Evolutionary conservation across 2,797 vertebrate genomes (phyloP).

Genomic region (Lepilemur ruficaudatus): DNA sequence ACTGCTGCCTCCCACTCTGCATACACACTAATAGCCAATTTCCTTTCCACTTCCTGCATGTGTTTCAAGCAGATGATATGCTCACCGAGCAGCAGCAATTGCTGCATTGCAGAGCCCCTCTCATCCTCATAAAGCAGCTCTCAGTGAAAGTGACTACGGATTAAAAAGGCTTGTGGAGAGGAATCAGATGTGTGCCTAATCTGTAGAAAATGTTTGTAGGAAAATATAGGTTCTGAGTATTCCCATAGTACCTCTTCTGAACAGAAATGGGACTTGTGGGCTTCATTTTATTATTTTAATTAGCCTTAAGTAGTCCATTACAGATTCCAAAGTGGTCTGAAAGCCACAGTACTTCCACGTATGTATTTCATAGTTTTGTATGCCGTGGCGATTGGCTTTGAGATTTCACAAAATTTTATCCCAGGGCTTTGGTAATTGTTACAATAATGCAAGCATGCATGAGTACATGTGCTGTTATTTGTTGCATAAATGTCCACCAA

Average conservation of each 20-base stretch:
- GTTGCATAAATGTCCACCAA: neutral
- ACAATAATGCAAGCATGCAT: neutral
- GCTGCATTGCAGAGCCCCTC: neutral
- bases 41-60: neutral
- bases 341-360: neutral
- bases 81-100: neutral
- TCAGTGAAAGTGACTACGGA: neutral
- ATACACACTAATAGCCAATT: neutral
- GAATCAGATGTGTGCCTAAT: neutral
- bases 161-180: neutral
- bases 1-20: neutral
- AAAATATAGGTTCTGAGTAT: neutral
- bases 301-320: neutral
- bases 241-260: neutral
- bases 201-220: neutral
- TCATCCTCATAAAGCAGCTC: neutral
- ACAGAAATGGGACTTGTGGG: neutral
- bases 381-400: neutral
- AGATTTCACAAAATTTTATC: neutral
- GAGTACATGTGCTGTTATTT: neutral
- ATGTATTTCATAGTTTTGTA: neutral
- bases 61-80: neutral
- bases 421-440: neutral
- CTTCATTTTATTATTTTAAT: slow-evolving; percentile 27
- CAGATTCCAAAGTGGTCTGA: neutral